Evolutionary conservation across 37 sponge, comb jelly and placozoan species (phyloP).

Genomic region (Crambe crambe): DNA sequence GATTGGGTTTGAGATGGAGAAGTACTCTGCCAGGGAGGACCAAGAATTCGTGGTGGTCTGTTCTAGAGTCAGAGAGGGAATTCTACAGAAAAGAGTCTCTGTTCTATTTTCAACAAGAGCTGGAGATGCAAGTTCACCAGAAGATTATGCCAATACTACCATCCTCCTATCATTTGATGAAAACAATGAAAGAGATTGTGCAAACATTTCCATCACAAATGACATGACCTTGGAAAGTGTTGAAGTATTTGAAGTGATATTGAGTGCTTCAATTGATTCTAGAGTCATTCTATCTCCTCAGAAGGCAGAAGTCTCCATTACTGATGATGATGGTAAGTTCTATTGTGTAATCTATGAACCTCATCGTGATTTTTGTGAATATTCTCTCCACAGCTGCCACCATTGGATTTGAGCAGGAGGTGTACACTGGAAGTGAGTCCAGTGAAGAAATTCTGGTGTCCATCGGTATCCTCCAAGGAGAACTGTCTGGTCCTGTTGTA

Average conservation of each 20-base stretch:
- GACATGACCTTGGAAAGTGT: background rate
- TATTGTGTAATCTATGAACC: background rate
- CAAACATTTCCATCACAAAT: background rate
- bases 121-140: background rate
- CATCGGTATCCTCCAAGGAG: background rate
- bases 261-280: background rate
- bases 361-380: background rate
- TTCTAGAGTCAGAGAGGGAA: background rate
- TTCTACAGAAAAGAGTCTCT: background rate
- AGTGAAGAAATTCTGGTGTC: background rate
- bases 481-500: background rate
- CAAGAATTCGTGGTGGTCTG: background rate
- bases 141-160: background rate
- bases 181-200: background rate
- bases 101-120: background rate
- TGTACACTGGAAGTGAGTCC: background rate
- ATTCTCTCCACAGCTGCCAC: background rate
- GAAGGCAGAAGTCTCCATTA: background rate
- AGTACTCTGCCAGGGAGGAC: background rate
- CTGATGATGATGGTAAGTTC: constrained; percentile 23
- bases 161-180: background rate
- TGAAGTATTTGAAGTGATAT: background rate
- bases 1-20: constrained; percentile 11
- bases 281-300: background rate
- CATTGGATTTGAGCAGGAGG: background rate